phyloP scores from a whole-genome alignment of 2,113 vertebrate genomes.

The Sclerurus mexicanus region DNA sequence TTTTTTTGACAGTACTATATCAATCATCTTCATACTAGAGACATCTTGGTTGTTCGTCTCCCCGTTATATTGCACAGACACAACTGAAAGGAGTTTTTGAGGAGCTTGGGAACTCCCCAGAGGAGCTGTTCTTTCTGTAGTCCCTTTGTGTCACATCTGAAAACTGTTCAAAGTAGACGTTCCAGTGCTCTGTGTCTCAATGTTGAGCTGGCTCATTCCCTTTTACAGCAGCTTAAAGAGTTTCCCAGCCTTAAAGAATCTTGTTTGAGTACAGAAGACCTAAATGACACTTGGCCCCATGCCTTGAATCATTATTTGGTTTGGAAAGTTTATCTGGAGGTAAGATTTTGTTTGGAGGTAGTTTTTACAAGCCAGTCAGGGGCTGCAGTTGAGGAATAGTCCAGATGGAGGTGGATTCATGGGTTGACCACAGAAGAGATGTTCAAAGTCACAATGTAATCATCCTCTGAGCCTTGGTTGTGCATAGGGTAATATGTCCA shows the following conservation, averaged over 20 bases:
- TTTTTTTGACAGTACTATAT: not conserved
- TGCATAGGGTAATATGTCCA: not conserved
- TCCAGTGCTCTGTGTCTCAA: not conserved
- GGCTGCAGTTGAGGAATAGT: not conserved
- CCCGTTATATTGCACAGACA: rapidly evolving
- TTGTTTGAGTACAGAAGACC: not conserved
- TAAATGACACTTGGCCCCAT: not conserved
- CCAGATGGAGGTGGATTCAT: not conserved
- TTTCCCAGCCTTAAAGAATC: not conserved
- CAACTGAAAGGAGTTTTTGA: not conserved
- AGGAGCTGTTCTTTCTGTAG: not conserved
- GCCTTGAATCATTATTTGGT: not conserved
- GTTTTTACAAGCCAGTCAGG: not conserved
- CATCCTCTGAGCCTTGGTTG: not conserved
- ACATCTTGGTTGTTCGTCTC: not conserved
- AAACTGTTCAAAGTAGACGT: not conserved
- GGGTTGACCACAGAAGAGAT: not conserved
- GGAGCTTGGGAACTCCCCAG: not conserved
- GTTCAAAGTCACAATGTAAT: not conserved
- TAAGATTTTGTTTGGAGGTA: not conserved
- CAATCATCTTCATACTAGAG: not conserved
- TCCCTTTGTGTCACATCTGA: not conserved
- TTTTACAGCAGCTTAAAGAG: not conserved
- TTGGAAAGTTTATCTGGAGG: not conserved
- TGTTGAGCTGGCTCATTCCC: not conserved